Conservation (phyloP, 1,140 invertebrate genomes). For the Nephotettix cincticeps region DNA sequence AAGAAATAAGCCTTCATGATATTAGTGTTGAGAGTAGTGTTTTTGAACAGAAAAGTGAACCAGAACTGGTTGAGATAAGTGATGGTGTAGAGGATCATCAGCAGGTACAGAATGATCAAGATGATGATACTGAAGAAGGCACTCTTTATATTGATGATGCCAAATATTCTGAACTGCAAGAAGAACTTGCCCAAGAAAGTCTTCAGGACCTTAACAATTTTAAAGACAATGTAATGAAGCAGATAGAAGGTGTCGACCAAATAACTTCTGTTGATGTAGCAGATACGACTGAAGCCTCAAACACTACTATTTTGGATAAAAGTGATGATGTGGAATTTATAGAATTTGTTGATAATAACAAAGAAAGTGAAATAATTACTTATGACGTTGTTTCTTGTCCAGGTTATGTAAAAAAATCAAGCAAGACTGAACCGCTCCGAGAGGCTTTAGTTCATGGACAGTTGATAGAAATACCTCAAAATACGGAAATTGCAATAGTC, state of each 20-base stretch:
- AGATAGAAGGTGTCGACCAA: not conserved
- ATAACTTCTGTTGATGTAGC: not conserved
- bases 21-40: not conserved
- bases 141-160: slow-evolving; percentile 8
- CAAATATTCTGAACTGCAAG: not conserved
- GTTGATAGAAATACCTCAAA: not conserved
- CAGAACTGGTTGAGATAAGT: not conserved
- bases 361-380: not conserved
- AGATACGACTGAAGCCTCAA: not conserved
- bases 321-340: not conserved
- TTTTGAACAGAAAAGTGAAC: not conserved
- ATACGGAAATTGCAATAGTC: not conserved
- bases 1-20: not conserved
- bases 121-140: not conserved
- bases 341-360: not conserved
- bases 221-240: not conserved
- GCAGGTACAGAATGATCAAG: not conserved
- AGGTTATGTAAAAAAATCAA: not conserved
- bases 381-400: not conserved
- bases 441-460: not conserved
- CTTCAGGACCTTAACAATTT: not conserved
- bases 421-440: not conserved
- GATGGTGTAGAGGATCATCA: not conserved
- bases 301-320: not conserved
- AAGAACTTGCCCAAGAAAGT: not conserved